A percentile compares a stretch with the other conserved stretches of the same genome.
These are phyloP conservation scores for Dyspetes luteomarginatus DNA, from an alignment of 2,888 invertebrate genomes.

Conservation along the genomic window DNA sequence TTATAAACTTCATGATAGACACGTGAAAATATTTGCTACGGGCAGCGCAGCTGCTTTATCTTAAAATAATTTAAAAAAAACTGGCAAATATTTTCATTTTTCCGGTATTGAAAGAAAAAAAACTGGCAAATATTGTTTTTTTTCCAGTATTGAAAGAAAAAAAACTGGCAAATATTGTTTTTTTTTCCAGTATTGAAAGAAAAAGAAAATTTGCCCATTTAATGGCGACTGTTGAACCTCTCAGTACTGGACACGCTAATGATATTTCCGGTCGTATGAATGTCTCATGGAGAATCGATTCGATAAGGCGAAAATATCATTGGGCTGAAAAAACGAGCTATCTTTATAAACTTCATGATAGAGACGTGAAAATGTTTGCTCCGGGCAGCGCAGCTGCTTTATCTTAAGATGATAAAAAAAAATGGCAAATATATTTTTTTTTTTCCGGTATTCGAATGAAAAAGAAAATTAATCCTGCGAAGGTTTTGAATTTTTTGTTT, in stretches of 20 bases:
- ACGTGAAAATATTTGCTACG: slow-evolving; percentile 89
- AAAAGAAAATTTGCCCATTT: slow-evolving; percentile 87
- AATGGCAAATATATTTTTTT: not conserved
- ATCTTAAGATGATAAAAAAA: slow-evolving; percentile 37
- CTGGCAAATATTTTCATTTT: slow-evolving; percentile 1
- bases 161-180: not conserved
- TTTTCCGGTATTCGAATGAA: no score
- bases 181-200: not conserved
- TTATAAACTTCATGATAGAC: slow-evolving; percentile 90
- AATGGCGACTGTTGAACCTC: slow-evolving; percentile 86
- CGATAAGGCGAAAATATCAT: slow-evolving; percentile 74
- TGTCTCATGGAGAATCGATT: slow-evolving; percentile 83
- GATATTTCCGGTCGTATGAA: slow-evolving; percentile 89
- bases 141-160: not conserved
- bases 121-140: not conserved
- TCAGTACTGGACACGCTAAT: slow-evolving; percentile 89
- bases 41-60: slow-evolving; percentile 83
- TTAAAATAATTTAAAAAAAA: slow-evolving; percentile 36
- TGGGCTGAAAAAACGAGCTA: slow-evolving; percentile 81
- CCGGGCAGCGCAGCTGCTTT: slow-evolving; percentile 85
- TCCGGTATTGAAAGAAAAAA: not conserved
- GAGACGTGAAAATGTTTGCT: slow-evolving; percentile 89
- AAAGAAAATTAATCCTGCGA: not conserved
- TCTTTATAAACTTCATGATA: slow-evolving; percentile 90
- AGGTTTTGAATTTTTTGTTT: not conserved